A percentile compares a stretch with the other conserved stretches of the same genome.
Conservation (phyloP, 1,140 invertebrate species). For the Drosophila santomea region DNA sequence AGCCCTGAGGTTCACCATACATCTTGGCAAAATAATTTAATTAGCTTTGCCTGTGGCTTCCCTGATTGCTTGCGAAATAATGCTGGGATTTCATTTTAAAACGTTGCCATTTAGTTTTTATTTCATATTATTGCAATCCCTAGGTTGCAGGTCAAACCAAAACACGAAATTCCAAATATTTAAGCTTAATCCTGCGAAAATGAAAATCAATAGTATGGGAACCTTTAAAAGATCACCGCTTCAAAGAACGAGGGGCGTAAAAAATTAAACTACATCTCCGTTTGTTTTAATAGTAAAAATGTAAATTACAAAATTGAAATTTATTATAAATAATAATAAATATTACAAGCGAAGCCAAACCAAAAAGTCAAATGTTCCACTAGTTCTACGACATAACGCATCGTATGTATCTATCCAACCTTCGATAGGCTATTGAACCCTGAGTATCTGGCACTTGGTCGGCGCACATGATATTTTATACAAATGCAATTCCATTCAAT, state of each 20-base stretch:
- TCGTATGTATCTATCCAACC: slow-evolving; percentile 21
- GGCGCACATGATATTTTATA: slow-evolving; percentile 4
- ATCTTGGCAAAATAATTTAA: slow-evolving; percentile 67
- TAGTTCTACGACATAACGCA: slow-evolving; percentile 13
- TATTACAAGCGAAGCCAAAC: neutral
- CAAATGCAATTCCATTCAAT: slow-evolving; percentile 7
- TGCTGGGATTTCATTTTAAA: slow-evolving; percentile 53
- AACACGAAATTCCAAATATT: neutral
- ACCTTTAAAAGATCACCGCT: neutral
- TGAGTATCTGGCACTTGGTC: slow-evolving; percentile 11
- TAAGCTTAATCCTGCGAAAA: neutral
- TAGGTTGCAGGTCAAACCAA: neutral
- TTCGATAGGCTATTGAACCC: slow-evolving; percentile 47
- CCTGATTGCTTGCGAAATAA: slow-evolving; percentile 50
- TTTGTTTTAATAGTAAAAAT: no score
- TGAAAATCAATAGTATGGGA: neutral
- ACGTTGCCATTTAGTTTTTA: slow-evolving; percentile 46
- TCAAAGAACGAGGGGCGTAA: no score
- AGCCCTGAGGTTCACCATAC: slow-evolving; percentile 13
- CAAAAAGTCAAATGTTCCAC: slow-evolving; percentile 4
- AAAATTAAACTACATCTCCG: no score
- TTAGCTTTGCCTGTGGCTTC: slow-evolving; percentile 73
- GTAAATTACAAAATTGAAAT: no score
- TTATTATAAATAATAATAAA: neutral
- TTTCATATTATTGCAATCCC: slow-evolving; percentile 7